A percentile compares a stretch with the other conserved stretches of the same genome.
Conservation (phyloP, 2,113 vertebrate species). For the Plecotus auritus region DNA sequence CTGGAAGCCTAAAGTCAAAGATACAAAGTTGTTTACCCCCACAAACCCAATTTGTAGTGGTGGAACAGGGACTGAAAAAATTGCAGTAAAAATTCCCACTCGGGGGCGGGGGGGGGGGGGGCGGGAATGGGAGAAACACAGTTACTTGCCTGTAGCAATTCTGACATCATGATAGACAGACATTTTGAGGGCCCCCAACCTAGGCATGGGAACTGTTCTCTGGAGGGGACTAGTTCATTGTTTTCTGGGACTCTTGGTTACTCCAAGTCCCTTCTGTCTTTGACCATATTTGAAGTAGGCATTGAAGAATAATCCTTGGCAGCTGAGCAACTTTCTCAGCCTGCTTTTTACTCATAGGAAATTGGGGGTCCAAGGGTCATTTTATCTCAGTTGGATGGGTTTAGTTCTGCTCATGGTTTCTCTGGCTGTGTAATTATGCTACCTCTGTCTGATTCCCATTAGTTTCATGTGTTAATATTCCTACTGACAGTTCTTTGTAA, state of each 20-base stretch:
- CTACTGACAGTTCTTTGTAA: neutral
- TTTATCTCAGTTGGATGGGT: constrained; percentile 7
- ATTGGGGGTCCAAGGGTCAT: neutral
- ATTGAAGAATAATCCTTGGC: neutral
- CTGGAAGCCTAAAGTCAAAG: neutral
- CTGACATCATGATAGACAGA: neutral
- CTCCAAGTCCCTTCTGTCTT: neutral
- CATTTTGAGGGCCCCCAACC: neutral
- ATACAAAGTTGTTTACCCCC: neutral
- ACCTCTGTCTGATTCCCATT: neutral
- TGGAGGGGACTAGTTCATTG: neutral
- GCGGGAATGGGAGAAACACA: neutral
- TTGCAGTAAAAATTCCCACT: neutral
- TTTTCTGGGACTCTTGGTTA: neutral
- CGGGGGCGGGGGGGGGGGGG: neutral
- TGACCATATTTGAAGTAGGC: constrained; percentile 10
- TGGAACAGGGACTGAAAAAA: neutral
- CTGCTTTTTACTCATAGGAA: neutral
- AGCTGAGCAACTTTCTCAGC: neutral
- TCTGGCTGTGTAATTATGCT: neutral
- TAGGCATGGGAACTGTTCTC: neutral
- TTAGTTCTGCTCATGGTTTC: constrained; percentile 23
- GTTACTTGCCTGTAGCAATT: neutral
- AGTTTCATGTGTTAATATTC: neutral
- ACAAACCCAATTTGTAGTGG: neutral